Evolutionary conservation across 2,888 invertebrate species (phyloP), one percentile per base, ranked within the genome.

Genomic region (Caenorhabditis afra): DNA sequence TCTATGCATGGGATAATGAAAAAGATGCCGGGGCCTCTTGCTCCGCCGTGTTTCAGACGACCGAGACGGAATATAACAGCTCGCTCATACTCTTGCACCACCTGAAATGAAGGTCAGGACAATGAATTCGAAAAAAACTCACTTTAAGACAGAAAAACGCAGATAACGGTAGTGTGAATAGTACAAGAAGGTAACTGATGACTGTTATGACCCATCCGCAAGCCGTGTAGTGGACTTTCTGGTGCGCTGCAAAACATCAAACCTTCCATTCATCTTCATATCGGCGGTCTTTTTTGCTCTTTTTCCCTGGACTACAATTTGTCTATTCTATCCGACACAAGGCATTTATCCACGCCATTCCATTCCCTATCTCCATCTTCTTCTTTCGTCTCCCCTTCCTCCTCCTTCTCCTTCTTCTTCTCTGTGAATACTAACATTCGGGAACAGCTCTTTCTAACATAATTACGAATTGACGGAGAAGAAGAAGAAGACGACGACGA

Each of bases 1-100:
- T 89, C 89, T 57, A 89, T 89, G 66, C 87, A 95, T 94, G 91
- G 97, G 96, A 84, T 90, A 89, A 86, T 92, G 96, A 90, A 96
- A 75, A 89, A 76, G 58, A 64, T 74, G 64, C 85, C 86, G 14
- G 91, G 91, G 1, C 96, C 95, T 85, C 94, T 92, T 0, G 94
- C 94, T 1, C 94, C 85, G 0, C 94, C 94, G 80, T 93, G 93
- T 81, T 93, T 91, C 61, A 96, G 90, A 59, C 95, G 93, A 20
- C 95, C 95, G 86, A 96, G 92, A 20, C 95, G 93, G 91, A 96
- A 96, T 89, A 96, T 95, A 0, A 96, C 95, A 23, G 14, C 95
- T 94, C 2, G 95, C 94, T 87, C 96, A 92, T 91, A 91, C 76
- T 91, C 91, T 83, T 91, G 90, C 2, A 91, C 90, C 41, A 85